Percentiles rank a stretch among this genome's conserved stretches.
phyloP scores from a whole-genome alignment of 2,113 vertebrate genomes.

The Pampusana beccarii region DNA sequence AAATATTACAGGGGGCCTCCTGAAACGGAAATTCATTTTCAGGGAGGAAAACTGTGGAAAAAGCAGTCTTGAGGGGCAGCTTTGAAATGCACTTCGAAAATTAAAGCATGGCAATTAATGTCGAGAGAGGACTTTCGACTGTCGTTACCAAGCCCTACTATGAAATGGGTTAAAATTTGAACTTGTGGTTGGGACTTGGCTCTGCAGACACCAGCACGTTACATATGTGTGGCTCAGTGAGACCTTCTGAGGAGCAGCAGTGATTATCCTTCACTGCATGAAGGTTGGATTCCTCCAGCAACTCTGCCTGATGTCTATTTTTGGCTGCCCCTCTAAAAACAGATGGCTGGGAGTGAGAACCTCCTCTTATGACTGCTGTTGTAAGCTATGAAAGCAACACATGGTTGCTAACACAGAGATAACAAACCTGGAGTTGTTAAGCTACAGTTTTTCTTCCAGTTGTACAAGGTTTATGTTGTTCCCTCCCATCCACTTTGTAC shows the following conservation, averaged over 20 bases:
- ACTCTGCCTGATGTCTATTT: constrained; percentile 70
- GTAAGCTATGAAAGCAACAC: constrained; percentile 65
- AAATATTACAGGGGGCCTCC: neutral
- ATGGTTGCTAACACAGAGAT: constrained; percentile 51
- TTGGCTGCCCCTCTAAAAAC: constrained; percentile 69
- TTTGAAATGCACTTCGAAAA: constrained; percentile 28
- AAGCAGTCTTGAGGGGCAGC: neutral
- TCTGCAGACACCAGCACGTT: neutral
- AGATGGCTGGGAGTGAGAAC: constrained; percentile 71
- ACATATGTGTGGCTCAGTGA: neutral
- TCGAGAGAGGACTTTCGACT: neutral
- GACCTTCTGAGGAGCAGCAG: neutral
- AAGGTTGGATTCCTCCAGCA: constrained; percentile 52
- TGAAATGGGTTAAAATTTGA: neutral
- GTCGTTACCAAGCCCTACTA: neutral
- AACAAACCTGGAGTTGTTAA: constrained; percentile 40
- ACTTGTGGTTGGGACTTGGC: neutral
- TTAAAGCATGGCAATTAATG: neutral
- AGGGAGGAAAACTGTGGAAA: neutral
- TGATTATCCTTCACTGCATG: constrained; percentile 33
- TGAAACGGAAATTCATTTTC: neutral
- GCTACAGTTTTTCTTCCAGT: constrained; percentile 14
- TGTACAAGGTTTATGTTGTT: constrained; percentile 11
- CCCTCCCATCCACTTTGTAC: neutral
- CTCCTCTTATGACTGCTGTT: constrained; percentile 40